Evolutionary conservation across 2,888 invertebrate species (phyloP), one percentile per base, ranked within the genome.

Genomic region (Melikaiella ostensackeni): DNA sequence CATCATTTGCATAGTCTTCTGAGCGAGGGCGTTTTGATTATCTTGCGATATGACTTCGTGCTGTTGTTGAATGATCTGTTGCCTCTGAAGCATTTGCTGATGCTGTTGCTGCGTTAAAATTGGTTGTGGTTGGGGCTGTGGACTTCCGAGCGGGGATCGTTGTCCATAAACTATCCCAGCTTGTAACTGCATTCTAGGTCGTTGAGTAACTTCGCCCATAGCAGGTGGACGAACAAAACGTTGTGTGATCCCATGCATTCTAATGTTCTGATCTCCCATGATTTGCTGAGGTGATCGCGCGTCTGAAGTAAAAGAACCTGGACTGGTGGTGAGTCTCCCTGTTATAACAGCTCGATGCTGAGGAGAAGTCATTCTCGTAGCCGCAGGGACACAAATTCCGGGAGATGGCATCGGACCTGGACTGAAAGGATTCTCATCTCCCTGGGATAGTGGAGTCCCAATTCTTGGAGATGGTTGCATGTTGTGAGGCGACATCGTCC

Each of bases 391-490:
- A 70, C 89, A 90, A 13, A 91, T 87, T 1, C 90, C 90, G 64
- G 93, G 93, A 0, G 92, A 93, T 1, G 93, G 92, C 85, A 91
- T 92, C 9, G 92, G 88, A 5, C 93, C 93, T 0, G 94, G 94
- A 86, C 93, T 93, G 82, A 93, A 93, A 0, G 93, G 93, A 85
- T 93, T 93, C 75, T 94, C 94, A 77, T 94, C 94, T 76, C 92
- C 92, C 88, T 94, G 94, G 0, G 94, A 94, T 84, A 93, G 94
- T 0, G 94, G 94, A 11, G 94, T 94, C 8, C 94, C 94, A 74
- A 94, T 94, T 75, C 94, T 90, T 6, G 94, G 94, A 1, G 94
- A 94, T 11, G 92, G 92, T 38, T 89, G 90, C 91, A 93, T 92
- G 77, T 90, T 91, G 74, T 92, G 92, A 1, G 94, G 94, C n/a